Evolutionary conservation across 1,140 invertebrate species (phyloP), one percentile per base, ranked within the genome.

Genomic region (Eufriesea mexicana): DNA sequence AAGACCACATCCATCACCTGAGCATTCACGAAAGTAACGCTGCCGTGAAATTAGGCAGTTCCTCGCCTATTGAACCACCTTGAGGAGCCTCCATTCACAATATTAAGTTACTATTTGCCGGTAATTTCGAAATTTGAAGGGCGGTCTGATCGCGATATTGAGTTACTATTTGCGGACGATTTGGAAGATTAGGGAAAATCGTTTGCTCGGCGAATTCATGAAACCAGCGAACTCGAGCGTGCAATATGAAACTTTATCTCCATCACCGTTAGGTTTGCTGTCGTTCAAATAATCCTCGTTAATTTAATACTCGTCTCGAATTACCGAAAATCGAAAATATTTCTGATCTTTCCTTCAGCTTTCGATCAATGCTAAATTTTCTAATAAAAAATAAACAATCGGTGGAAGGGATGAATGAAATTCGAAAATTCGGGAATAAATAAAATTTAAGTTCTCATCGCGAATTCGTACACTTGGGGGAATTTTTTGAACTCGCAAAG

Each of bases 91-190:
- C 10, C 45, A 54, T 61, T 35, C 57, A 76, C 28, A 61, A 79
- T 86, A 89, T 89, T 86, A 73, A 84, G 83, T 89, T 89, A 86
- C 88, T 86, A 76, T 88, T 83, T 66, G 66, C 45, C 51, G 28
- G 55, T 54, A 42, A 86, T 89, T 84, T 85, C n/a, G 57, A 59
- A 76, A 80, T 62, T 20, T 28, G 59, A 79, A 79, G 59, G 55
- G 49, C 64, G 62, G 18, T 23, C 62, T 59, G 55, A 79, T 83
- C 64, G 62, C 64, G 77, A 80, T 87, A 89, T 89, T 87, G 76
- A 85, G 54, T 89, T 89, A 86, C 88, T 87, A 70, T 87, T 89
- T 83, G 83, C 72, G 51, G 71, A 78, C 82, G 79, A 87, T 89
- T 87, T 85, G 25, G 74, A 78, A 72, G 85, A 89, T 87, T 87